phyloP scores from a whole-genome alignment of 2,113 vertebrate genomes.

The Rhynchomys soricoides region DNA sequence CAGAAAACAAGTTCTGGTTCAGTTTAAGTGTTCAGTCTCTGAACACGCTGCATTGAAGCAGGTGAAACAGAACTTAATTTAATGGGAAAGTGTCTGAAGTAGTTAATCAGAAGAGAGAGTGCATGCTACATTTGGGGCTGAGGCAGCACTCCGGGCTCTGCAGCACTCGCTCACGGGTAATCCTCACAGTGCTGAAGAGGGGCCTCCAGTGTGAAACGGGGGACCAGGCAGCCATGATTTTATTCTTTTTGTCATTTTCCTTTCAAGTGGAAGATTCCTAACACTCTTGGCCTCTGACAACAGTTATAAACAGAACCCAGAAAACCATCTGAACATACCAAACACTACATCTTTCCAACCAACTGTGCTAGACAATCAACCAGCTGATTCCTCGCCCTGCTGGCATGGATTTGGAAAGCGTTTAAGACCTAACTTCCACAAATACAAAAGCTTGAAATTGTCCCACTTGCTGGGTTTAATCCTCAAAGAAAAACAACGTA shows the following conservation, averaged over 20 bases:
- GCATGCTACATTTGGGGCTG: not conserved
- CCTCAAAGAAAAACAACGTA: constrained; percentile 44
- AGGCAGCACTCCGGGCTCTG: not conserved
- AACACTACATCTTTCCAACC: constrained; percentile 17
- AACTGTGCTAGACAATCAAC: constrained; percentile 25
- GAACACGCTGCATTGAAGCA: not conserved
- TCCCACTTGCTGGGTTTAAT: not conserved
- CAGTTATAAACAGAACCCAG: constrained; percentile 57
- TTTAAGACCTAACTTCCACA: constrained; percentile 40
- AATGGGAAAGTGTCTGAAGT: not conserved
- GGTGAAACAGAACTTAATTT: constrained; percentile 47
- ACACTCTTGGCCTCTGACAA: not conserved
- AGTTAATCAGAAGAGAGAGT: constrained; percentile 37
- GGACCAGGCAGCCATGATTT: not conserved
- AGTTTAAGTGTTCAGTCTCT: constrained; percentile 4
- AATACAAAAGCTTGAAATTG: constrained; percentile 40
- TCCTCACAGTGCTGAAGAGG: not conserved
- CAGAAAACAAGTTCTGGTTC: constrained; percentile 8
- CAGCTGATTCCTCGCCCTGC: constrained; percentile 1
- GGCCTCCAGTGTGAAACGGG: not conserved
- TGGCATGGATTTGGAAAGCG: not conserved
- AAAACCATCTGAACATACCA: constrained; percentile 7
- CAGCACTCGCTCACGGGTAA: not conserved
- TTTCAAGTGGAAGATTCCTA: constrained; percentile 54
- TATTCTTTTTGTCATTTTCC: constrained; percentile 62